Percentiles rank a stretch among this genome's conserved stretches.
phyloP scores from a whole-genome alignment of 2,888 invertebrate genomes.

The Eupithecia inturbata region DNA sequence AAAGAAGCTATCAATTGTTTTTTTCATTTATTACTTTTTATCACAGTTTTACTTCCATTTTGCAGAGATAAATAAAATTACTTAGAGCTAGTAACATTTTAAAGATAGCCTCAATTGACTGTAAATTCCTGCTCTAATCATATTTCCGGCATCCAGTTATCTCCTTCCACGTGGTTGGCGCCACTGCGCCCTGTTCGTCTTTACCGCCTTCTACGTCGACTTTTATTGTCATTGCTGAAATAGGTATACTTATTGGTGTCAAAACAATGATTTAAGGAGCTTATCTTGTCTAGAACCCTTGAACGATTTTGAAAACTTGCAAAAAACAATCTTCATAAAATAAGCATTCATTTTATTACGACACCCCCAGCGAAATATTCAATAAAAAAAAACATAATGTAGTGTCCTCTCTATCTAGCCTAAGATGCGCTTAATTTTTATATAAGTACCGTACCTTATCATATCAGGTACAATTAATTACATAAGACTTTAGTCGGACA shows the following conservation, averaged over 20 bases:
- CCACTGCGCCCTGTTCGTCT: conserved; percentile 51
- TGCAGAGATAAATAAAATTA: not conserved
- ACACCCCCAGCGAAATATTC: not conserved
- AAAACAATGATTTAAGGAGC: not conserved
- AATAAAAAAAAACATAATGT: not conserved
- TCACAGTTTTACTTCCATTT: too few relatives aligned
- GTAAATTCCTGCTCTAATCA: conserved; percentile 41
- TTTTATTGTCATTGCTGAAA: conserved; percentile 52
- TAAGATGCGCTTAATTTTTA: not conserved
- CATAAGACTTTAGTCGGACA: conserved; percentile 12
- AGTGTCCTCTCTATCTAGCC: not conserved
- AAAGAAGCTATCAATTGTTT: not conserved
- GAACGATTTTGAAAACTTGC: not conserved
- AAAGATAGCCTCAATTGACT: conserved; percentile 26
- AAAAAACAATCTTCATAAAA: not conserved
- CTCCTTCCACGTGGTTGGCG: conserved; percentile 64
- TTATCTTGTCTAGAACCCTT: not conserved
- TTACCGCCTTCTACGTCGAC: conserved; percentile 52
- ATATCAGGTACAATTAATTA: not conserved
- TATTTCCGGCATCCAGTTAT: conserved; percentile 44
- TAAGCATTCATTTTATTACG: not conserved
- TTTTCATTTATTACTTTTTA: not conserved
- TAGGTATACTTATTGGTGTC: not conserved
- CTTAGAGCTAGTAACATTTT: not conserved
- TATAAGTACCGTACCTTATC: not conserved